phyloP scores from a whole-genome alignment of 2,797 vertebrate species.

The Hoplostethus atlanticus region DNA sequence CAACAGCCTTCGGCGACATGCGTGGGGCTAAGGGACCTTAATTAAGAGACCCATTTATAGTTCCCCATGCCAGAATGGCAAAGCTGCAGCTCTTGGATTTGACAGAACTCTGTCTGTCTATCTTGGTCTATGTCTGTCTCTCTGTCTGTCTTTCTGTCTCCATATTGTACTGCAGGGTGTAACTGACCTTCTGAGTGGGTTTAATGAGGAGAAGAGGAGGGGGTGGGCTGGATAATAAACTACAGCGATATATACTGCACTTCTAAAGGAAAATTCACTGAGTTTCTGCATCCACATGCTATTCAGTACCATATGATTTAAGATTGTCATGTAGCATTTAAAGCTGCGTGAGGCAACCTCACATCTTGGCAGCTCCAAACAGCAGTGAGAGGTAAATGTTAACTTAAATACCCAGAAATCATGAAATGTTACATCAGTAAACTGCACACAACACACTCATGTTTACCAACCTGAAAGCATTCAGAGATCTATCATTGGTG shows the following conservation, averaged over 20 bases:
- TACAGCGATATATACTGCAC: constrained; percentile 5
- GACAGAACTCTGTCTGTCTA: constrained; percentile 52
- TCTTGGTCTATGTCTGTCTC: constrained; percentile 53
- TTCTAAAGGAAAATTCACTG: neutral
- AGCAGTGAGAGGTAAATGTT: too few species aligned
- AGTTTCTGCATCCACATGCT: neutral
- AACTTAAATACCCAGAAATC: too few species aligned
- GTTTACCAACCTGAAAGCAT: too few species aligned
- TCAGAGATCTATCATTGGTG: too few species aligned
- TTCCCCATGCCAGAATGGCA: constrained; percentile 41
- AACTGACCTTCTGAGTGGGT: constrained; percentile 63
- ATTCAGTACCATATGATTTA: too few species aligned
- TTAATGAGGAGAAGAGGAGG: constrained; percentile 51
- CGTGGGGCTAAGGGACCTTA: constrained; percentile 55
- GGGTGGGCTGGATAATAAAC: neutral
- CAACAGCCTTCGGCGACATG: constrained; percentile 57
- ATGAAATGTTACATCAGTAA: too few species aligned
- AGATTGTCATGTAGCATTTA: too few species aligned
- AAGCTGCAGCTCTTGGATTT: constrained; percentile 44
- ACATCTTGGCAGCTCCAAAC: too few species aligned
- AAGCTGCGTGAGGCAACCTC: too few species aligned
- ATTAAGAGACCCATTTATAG: constrained; percentile 74
- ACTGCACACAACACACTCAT: too few species aligned
- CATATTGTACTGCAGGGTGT: constrained; percentile 54
- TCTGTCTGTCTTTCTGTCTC: constrained; percentile 46